Percentiles rank a stretch among this genome's conserved stretches.
Evolutionary conservation across 2,797 vertebrate genomes (phyloP).

Genomic region (Zenarchopterus dispar): DNA sequence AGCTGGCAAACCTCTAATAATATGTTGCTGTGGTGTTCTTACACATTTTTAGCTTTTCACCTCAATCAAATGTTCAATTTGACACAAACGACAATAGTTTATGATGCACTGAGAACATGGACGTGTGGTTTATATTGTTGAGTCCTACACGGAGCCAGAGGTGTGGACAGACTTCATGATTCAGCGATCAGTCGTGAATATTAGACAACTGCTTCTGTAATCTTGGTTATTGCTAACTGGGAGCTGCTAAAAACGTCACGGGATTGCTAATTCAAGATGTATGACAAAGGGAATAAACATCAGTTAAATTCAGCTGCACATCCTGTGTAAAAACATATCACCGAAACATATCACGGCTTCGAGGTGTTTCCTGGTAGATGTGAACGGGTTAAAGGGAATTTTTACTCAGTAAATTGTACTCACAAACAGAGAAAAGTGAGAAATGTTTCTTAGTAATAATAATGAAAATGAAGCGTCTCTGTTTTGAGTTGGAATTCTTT

Average conservation of each 20-base stretch:
- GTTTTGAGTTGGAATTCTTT: too few relatives aligned
- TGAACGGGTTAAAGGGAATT: conserved; percentile 1
- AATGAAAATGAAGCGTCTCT: too few relatives aligned
- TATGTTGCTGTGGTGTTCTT: not conserved
- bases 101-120: not conserved
- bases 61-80: not conserved
- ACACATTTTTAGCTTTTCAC: not conserved
- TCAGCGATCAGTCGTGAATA: not conserved
- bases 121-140: not conserved
- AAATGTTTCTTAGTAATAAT: too few relatives aligned
- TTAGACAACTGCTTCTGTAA: not conserved
- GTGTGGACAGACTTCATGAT: conserved; percentile 2
- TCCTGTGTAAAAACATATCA: conserved; percentile 17
- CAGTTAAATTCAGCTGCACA: not conserved
- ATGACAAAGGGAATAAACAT: conserved; percentile 24
- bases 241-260: not conserved
- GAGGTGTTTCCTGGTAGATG: not conserved
- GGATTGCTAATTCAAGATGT: not conserved
- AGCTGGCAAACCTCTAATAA: not conserved
- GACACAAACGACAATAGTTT: conserved; percentile 15
- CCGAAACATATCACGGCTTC: not conserved
- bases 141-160: not conserved
- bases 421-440: too few relatives aligned
- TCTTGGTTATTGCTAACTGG: conserved; percentile 1
- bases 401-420: too few relatives aligned